These are phyloP conservation scores for Harmothoe impar DNA, from an alignment of 2,888 invertebrate genomes.

Conservation along the genomic window DNA sequence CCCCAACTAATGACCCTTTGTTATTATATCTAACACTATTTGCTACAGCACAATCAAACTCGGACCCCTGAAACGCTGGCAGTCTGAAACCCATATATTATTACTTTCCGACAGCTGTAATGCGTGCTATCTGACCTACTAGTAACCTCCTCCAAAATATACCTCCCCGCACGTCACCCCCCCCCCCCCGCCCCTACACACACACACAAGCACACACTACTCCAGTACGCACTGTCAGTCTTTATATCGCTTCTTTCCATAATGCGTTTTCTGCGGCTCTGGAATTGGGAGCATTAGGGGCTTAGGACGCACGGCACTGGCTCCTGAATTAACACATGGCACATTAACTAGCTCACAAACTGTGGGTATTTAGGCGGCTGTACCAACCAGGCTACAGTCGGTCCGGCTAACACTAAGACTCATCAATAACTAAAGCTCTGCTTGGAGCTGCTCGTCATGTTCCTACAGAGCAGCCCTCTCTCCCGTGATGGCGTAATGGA, in stretches of 20 bases:
- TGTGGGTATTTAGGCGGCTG: not conserved
- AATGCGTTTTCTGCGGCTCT: constrained; percentile 14
- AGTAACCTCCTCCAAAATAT: not conserved
- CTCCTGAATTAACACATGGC: not conserved
- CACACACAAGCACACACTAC: not conserved
- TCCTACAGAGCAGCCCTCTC: too few relatives aligned
- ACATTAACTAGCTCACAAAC: not conserved
- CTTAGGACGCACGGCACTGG: constrained; percentile 15
- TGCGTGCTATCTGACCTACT: too few relatives aligned
- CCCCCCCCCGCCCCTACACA: not conserved
- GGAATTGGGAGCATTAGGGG: constrained; percentile 21
- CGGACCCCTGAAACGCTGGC: too few relatives aligned
- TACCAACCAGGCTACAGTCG: not conserved
- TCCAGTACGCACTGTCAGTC: not conserved
- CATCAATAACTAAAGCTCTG: not conserved
- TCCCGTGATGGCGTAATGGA: too few relatives aligned
- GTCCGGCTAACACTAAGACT: not conserved
- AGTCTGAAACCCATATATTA: too few relatives aligned
- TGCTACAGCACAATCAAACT: too few relatives aligned
- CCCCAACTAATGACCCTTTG: too few relatives aligned
- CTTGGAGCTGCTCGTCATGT: too few relatives aligned
- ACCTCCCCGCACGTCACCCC: too few relatives aligned
- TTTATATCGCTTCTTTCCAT: constrained; percentile 26
- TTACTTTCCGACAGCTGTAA: too few relatives aligned
- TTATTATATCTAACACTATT: too few relatives aligned